Conservation (phyloP, 2,113 vertebrate species). For the Sinosuthora webbiana region DNA sequence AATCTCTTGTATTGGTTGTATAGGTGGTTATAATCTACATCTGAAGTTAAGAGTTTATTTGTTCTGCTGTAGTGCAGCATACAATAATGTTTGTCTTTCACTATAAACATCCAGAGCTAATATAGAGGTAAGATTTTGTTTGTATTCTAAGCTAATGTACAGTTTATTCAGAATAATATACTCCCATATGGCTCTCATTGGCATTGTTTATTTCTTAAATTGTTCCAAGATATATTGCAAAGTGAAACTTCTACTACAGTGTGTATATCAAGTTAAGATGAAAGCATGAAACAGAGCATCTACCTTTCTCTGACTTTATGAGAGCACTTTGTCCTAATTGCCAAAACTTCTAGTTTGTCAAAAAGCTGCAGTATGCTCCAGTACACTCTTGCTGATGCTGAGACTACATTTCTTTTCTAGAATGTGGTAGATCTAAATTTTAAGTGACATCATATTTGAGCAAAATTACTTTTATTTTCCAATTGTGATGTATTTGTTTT, state of each 20-base stretch:
- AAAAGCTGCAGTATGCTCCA: neutral
- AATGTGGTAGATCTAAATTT: neutral
- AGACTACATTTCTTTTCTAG: conserved; percentile 18
- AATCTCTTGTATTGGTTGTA: neutral
- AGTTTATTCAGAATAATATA: neutral
- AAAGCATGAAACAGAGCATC: neutral
- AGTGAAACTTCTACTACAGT: neutral
- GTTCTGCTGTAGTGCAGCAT: conserved; percentile 11
- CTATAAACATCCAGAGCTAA: conserved; percentile 24
- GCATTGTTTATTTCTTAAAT: conserved; percentile 23
- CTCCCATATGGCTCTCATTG: neutral
- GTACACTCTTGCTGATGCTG: neutral
- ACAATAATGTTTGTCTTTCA: conserved; percentile 23
- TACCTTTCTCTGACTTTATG: neutral
- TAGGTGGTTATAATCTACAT: conserved; percentile 7
- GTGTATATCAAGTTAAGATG: neutral
- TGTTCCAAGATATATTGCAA: neutral
- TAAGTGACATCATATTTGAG: neutral
- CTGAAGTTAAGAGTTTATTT: conserved; percentile 21
- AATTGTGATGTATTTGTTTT: neutral
- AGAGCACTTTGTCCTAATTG: neutral
- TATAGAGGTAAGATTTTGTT: neutral
- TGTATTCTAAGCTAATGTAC: neutral
- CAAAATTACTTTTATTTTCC: neutral
- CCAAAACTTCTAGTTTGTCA: neutral